Evolutionary conservation across 2,888 invertebrate species (phyloP).

Genomic region (Agriopis leucophaearia): DNA sequence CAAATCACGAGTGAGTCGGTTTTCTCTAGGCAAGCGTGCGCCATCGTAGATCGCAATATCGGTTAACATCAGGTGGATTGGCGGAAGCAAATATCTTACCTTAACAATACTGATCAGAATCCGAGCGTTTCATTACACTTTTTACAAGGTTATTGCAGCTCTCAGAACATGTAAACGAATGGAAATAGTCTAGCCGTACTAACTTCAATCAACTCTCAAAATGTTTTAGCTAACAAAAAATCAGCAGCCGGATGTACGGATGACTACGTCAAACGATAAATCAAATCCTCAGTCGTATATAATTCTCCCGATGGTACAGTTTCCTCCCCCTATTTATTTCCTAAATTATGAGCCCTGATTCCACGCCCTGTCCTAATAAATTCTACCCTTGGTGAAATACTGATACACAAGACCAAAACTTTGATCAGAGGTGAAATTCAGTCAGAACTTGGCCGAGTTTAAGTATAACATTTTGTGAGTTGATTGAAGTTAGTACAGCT

Average conservation of each 20-base stretch:
- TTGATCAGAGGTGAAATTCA: conserved; percentile 2
- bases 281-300: conserved; percentile 42
- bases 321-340: conserved; percentile 48
- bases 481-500: background rate
- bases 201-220: background rate
- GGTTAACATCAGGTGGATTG: too few species aligned
- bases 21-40: too few species aligned
- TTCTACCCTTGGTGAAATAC: conserved; percentile 41
- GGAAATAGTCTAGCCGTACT: background rate
- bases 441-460: background rate
- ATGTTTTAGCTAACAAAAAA: conserved; percentile 10
- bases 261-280: conserved; percentile 42
- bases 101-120: too few species aligned
- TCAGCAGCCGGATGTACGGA: conserved; percentile 32
- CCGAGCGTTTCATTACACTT: too few species aligned
- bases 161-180: too few species aligned
- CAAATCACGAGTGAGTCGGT: too few species aligned
- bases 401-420: conserved; percentile 32
- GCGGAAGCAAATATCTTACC: too few species aligned
- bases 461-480: background rate
- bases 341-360: conserved; percentile 47
- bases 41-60: too few species aligned
- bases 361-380: conserved; percentile 44
- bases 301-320: conserved; percentile 43
- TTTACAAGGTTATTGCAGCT: too few species aligned